Evolutionary conservation across 2,888 invertebrate genomes (phyloP).

Genomic region (Luperina testacea): DNA sequence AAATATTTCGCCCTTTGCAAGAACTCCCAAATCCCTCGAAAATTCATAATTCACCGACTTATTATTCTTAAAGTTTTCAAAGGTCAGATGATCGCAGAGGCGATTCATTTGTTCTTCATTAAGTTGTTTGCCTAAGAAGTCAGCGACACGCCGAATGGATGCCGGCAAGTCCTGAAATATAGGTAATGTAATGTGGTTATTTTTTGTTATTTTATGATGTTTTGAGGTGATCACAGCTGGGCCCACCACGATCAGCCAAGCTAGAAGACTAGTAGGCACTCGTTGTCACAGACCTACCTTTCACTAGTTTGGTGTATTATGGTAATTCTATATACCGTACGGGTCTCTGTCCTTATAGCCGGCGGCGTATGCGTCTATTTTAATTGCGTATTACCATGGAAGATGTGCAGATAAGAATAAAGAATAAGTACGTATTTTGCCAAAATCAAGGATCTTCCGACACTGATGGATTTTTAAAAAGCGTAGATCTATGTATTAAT

Average conservation of each 20-base stretch:
- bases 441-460: background rate
- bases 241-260: too few relatives aligned
- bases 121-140: constrained; percentile 89
- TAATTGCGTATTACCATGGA: too few relatives aligned
- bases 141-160: constrained; percentile 80
- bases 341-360: too few relatives aligned
- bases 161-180: constrained; percentile 45
- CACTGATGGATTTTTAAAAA: too few relatives aligned
- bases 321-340: too few relatives aligned
- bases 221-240: background rate
- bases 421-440: too few relatives aligned
- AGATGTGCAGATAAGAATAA: too few relatives aligned
- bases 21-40: constrained; percentile 19
- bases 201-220: background rate
- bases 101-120: constrained; percentile 87
- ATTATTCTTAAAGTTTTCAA: constrained; percentile 94
- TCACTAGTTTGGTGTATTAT: too few relatives aligned
- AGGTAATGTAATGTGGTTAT: too few relatives aligned
- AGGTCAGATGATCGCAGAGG: constrained; percentile 92
- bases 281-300: too few relatives aligned
- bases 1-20: constrained; percentile 48
- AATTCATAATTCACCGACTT: constrained; percentile 82
- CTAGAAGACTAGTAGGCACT: too few relatives aligned
- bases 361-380: too few relatives aligned
- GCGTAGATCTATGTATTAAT: background rate